Evolutionary conservation across 2,113 vertebrate genomes (phyloP).

Genomic region (Sminthopsis crassicaudata): DNA sequence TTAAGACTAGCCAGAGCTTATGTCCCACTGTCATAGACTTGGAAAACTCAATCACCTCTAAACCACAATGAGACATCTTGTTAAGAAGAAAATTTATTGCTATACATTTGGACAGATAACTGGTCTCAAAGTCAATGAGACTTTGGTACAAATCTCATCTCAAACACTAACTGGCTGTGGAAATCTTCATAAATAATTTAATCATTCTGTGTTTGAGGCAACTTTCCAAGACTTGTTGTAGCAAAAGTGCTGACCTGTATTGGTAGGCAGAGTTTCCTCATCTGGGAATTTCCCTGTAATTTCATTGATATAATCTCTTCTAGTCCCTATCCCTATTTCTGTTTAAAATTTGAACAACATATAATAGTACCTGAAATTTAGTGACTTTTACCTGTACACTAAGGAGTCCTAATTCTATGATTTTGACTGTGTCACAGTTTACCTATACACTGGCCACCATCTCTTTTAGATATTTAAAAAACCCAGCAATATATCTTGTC

Average conservation of each 20-base stretch:
- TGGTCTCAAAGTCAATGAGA: neutral
- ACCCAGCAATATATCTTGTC: neutral
- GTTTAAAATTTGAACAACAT: neutral
- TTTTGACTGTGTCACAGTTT: neutral
- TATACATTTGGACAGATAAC: neutral
- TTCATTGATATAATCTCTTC: neutral
- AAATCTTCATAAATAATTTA: neutral
- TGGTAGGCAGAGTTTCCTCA: neutral
- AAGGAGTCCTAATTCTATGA: neutral
- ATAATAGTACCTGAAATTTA: neutral
- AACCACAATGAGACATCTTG: neutral
- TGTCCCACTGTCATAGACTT: neutral
- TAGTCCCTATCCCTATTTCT: neutral
- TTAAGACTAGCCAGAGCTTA: neutral
- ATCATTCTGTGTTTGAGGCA: neutral
- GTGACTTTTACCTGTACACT: neutral
- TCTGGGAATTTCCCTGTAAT: neutral
- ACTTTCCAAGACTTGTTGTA: neutral
- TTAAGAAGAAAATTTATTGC: neutral
- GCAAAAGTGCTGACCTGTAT: neutral
- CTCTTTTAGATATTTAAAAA: neutral
- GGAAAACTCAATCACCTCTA: neutral
- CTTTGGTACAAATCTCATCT: neutral
- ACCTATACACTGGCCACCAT: neutral
- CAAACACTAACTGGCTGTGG: neutral